phyloP scores from a whole-genome alignment of 92 coral and sea anemone genomes.

The Parazoanthus darwini region DNA sequence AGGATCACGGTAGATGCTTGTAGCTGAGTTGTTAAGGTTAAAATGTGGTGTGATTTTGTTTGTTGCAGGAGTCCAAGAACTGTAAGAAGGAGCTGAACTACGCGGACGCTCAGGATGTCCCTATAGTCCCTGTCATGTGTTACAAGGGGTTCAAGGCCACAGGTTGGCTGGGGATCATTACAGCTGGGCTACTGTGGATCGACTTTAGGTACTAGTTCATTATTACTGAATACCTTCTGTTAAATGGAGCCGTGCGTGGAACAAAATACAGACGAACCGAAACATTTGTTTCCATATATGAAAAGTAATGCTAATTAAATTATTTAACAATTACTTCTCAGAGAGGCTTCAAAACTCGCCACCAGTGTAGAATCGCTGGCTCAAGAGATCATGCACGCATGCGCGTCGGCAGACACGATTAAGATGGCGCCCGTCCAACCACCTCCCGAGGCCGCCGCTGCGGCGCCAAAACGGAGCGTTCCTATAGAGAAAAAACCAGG shows the following conservation, averaged over 20 bases:
- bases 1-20: no score
- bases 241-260: no score
- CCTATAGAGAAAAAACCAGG: conserved; percentile 76
- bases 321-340: not conserved
- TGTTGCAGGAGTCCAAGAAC: conserved; percentile 72
- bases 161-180: conserved; percentile 85
- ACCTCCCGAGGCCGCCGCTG: conserved; percentile 19
- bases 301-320: not conserved
- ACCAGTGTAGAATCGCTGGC: conserved; percentile 74
- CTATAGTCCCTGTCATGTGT: conserved; percentile 86
- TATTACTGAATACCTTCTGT: no score
- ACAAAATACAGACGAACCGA: no score
- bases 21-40: not conserved
- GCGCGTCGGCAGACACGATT: conserved; percentile 53
- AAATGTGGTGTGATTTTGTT: not conserved
- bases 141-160: conserved; percentile 76
- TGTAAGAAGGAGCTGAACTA: conserved; percentile 85
- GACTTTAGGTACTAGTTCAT: conserved; percentile 63
- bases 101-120: conserved; percentile 65
- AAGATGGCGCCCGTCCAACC: conserved; percentile 46
- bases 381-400: conserved; percentile 68
- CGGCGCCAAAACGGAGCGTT: conserved; percentile 28
- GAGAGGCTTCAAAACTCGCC: conserved; percentile 55
- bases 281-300: no score
- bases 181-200: conserved; percentile 88